Percentiles rank a stretch among this genome's conserved stretches.
Conservation (phyloP, 2,888 invertebrate species). For the Cephonodes hylas region DNA sequence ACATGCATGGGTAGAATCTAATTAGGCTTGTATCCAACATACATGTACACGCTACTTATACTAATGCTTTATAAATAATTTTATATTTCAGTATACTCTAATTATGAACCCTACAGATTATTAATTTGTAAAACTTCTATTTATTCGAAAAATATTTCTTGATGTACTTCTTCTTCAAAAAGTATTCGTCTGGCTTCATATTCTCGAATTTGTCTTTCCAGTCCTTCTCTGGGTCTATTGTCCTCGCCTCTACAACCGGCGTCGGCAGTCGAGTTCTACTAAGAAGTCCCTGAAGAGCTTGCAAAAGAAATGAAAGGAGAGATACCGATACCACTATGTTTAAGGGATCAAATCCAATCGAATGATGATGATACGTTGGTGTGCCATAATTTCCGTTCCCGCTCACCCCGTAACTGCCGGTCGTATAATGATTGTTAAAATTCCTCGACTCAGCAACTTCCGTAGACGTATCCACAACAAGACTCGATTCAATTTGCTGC, state of each 20-base stretch:
- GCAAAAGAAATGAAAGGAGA: slow-evolving; percentile 67
- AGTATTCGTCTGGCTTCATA: slow-evolving; percentile 44
- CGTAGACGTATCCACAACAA: slow-evolving; percentile 32
- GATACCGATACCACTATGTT: slow-evolving; percentile 76
- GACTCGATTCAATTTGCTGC: slow-evolving; percentile 52
- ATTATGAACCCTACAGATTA: no score
- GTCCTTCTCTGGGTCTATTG: slow-evolving; percentile 44
- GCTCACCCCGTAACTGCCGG: slow-evolving; percentile 60
- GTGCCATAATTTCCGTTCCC: slow-evolving; percentile 52
- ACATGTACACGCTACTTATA: no score
- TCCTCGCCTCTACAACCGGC: slow-evolving; percentile 63
- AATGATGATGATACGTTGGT: slow-evolving; percentile 71
- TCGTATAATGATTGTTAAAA: slow-evolving; percentile 54
- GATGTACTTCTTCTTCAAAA: slow-evolving; percentile 52
- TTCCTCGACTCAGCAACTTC: slow-evolving; percentile 45
- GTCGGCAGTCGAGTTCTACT: slow-evolving; percentile 61
- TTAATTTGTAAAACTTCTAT: not conserved
- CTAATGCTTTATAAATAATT: no score
- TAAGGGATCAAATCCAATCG: slow-evolving; percentile 76
- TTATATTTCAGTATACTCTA: no score
- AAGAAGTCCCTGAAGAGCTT: slow-evolving; percentile 70
- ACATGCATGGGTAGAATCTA: no score
- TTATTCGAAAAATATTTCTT: slow-evolving; percentile 46
- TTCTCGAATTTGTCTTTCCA: slow-evolving; percentile 56
- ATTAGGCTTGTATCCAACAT: no score